Evolutionary conservation across 2,113 vertebrate species (phyloP).

Genomic region (Excalfactoria chinensis): DNA sequence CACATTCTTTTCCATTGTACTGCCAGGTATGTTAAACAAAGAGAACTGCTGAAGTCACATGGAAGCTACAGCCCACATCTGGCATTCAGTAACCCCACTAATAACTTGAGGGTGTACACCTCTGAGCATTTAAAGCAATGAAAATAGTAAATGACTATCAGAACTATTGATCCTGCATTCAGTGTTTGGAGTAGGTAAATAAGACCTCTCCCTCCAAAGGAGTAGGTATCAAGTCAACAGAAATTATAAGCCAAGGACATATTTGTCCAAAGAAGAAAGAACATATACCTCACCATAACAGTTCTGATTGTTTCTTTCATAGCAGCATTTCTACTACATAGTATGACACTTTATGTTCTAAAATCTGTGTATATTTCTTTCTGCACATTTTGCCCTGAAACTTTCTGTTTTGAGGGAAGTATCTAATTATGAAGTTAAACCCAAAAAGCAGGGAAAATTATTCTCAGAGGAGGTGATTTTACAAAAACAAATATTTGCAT

Average conservation of each 20-base stretch:
- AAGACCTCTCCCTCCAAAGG: background rate
- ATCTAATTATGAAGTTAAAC: background rate
- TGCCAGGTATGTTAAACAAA: background rate
- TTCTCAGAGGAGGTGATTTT: background rate
- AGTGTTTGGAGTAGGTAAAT: background rate
- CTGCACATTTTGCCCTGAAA: background rate
- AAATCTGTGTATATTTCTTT: background rate
- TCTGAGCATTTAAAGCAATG: background rate
- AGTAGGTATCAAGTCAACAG: background rate
- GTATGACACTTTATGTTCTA: background rate
- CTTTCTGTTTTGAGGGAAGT: background rate
- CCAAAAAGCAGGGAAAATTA: background rate
- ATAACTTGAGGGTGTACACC: too few relatives aligned
- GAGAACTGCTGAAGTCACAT: background rate
- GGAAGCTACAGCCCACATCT: background rate
- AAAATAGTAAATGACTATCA: background rate
- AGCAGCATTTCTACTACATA: background rate
- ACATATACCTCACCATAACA: background rate
- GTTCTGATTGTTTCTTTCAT: background rate
- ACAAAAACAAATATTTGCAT: background rate
- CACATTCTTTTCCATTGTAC: background rate
- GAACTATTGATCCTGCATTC: background rate
- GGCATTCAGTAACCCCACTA: background rate
- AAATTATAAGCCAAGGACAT: fast-evolving
- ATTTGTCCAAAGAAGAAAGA: background rate